A percentile compares a stretch with the other conserved stretches of the same genome.
Conservation (phyloP, 2,888 invertebrate genomes). For the Synanthedon vespiformis region DNA sequence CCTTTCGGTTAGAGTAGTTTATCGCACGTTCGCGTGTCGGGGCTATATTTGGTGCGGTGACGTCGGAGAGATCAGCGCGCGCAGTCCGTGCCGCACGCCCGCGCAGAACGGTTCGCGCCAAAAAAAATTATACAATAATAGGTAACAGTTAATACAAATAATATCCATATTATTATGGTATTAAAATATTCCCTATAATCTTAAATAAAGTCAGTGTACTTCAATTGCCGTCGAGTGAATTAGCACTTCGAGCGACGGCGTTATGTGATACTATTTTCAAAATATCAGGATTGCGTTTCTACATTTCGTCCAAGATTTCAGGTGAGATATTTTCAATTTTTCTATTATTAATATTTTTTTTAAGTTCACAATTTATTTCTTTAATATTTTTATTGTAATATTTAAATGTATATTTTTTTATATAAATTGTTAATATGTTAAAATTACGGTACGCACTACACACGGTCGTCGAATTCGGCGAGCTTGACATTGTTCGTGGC, state of each 20-base stretch:
- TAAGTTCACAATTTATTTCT: too few relatives aligned
- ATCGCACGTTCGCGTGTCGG: slow-evolving; percentile 17
- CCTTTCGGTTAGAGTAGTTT: slow-evolving; percentile 13
- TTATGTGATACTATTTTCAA: slow-evolving; percentile 18
- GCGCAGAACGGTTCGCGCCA: slow-evolving; percentile 43
- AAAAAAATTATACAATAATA: slow-evolving; percentile 3
- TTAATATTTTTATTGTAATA: too few relatives aligned
- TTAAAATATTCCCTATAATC: slow-evolving; percentile 7
- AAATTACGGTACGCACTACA: slow-evolving; percentile 5
- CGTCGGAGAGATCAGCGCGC: slow-evolving; percentile 41
- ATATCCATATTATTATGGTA: slow-evolving; percentile 18
- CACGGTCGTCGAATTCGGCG: slow-evolving; percentile 17
- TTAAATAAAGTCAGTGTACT: slow-evolving; percentile 23
- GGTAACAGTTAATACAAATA: neutral
- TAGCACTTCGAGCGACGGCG: slow-evolving; percentile 1
- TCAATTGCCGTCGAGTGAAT: slow-evolving; percentile 8
- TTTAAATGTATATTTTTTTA: too few relatives aligned
- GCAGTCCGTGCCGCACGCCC: slow-evolving; percentile 52
- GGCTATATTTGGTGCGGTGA: slow-evolving; percentile 57
- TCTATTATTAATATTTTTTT: too few relatives aligned
- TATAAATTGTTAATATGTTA: too few relatives aligned
- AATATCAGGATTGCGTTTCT: slow-evolving; percentile 29
- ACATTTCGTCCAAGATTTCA: slow-evolving; percentile 10
- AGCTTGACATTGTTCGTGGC: slow-evolving; percentile 20
- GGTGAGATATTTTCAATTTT: slow-evolving; percentile 23